These are phyloP conservation scores for Yoshiicerus persimilis DNA, from an alignment of 1,140 invertebrate species.

Conservation along the genomic window DNA sequence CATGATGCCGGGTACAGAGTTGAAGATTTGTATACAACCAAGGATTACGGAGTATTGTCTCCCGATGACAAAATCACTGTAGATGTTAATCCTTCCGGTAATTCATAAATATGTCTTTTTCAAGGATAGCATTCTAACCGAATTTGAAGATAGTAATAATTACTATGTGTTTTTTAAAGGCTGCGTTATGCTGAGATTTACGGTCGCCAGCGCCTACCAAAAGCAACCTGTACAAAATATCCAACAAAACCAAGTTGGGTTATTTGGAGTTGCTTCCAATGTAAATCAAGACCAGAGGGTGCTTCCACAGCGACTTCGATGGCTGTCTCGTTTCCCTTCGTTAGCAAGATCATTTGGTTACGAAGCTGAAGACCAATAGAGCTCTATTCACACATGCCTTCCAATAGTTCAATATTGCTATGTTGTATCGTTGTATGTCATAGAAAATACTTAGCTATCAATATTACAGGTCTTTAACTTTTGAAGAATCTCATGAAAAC, in stretches of 20 bases:
- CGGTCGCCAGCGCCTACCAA: constrained; percentile 43
- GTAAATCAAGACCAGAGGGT: constrained; percentile 24
- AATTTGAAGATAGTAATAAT: neutral
- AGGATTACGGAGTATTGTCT: constrained; percentile 74
- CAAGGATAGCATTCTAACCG: neutral
- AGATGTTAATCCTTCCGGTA: constrained; percentile 88
- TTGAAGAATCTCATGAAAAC: neutral
- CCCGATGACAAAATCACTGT: constrained; percentile 87
- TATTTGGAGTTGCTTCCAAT: constrained; percentile 38
- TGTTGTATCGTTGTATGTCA: neutral
- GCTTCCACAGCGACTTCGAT: constrained; percentile 44
- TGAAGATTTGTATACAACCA: constrained; percentile 55
- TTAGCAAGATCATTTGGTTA: constrained; percentile 36
- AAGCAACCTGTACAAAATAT: constrained; percentile 19
- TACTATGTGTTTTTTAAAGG: constrained; percentile 24
- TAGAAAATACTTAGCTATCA: neutral
- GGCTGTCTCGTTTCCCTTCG: constrained; percentile 40
- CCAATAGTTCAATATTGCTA: neutral
- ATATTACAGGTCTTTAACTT: neutral
- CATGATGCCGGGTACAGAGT: constrained; percentile 78
- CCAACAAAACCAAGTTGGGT: constrained; percentile 31
- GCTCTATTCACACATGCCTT: neutral
- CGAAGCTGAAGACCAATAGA: neutral
- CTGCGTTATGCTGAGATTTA: constrained; percentile 48
- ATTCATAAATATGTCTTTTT: neutral